Conservation (phyloP, 2,113 vertebrate species). For the Canis aureus region DNA sequence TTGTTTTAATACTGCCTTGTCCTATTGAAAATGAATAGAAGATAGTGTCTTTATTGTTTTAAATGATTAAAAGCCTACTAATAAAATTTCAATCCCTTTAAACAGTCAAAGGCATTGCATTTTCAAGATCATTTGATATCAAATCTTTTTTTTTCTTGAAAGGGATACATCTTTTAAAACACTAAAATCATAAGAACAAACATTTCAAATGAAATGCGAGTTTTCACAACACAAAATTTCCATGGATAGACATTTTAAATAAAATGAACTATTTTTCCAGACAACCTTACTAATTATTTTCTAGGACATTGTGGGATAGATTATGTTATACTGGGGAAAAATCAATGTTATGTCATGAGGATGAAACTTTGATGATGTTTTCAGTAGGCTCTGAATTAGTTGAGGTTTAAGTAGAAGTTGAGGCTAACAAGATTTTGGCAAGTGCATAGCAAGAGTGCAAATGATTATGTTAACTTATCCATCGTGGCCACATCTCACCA, state of each 20-base stretch:
- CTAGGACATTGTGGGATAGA: not conserved
- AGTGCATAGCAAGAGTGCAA: not conserved
- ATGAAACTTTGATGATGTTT: slow-evolving; percentile 40
- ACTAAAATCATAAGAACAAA: slow-evolving; percentile 41
- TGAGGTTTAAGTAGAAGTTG: not conserved
- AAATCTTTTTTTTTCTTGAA: slow-evolving; percentile 53
- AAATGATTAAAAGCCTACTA: slow-evolving; percentile 72
- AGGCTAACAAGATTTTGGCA: not conserved
- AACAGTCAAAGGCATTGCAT: slow-evolving; percentile 49
- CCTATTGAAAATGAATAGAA: slow-evolving; percentile 76
- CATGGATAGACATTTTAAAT: not conserved
- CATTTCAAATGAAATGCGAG: slow-evolving; percentile 53
- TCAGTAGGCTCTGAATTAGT: not conserved
- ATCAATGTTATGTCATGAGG: not conserved
- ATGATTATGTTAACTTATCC: not conserved
- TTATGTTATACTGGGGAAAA: slow-evolving; percentile 23
- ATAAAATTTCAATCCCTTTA: slow-evolving; percentile 67
- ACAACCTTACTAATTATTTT: not conserved
- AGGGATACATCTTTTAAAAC: not conserved
- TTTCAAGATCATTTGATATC: slow-evolving; percentile 68
- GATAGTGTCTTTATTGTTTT: slow-evolving; percentile 67
- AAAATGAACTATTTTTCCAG: not conserved
- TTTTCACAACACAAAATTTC: not conserved
- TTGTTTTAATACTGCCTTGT: slow-evolving; percentile 79
- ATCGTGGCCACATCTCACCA: not conserved